phyloP scores from a whole-genome alignment of 2,797 vertebrate species.

The Melanotaenia maccullochi region DNA sequence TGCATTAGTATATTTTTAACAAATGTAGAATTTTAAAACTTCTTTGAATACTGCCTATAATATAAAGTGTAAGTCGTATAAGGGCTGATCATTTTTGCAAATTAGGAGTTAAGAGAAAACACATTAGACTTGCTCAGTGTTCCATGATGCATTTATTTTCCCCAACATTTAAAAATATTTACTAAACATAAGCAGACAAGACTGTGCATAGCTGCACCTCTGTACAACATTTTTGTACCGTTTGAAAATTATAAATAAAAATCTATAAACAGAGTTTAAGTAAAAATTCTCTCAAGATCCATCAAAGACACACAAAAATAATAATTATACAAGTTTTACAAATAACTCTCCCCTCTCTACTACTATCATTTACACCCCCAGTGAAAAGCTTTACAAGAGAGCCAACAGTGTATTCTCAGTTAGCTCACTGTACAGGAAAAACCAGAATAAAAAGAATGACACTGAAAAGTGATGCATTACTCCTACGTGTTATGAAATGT shows the following conservation, averaged over 20 bases:
- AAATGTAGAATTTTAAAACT: background rate
- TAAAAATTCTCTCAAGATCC: constrained; percentile 71
- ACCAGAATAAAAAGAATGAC: constrained; percentile 1
- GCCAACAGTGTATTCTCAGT: constrained; percentile 8
- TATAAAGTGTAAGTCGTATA: background rate
- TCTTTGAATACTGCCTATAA: background rate
- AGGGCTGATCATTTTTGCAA: background rate
- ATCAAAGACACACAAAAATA: constrained; percentile 71
- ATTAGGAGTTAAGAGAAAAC: constrained; percentile 1
- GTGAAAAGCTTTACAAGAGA: constrained; percentile 52
- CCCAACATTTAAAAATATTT: constrained; percentile 82
- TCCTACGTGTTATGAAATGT: background rate
- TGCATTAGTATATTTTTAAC: background rate
- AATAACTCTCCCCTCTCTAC: constrained; percentile 36
- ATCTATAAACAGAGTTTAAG: constrained; percentile 78
- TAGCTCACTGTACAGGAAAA: constrained; percentile 32
- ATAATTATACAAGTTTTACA: constrained; percentile 75
- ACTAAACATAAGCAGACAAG: constrained; percentile 76
- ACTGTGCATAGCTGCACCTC: constrained; percentile 67
- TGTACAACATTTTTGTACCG: constrained; percentile 74
- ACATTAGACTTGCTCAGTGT: constrained; percentile 25
- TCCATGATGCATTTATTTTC: constrained; percentile 75
- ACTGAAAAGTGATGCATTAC: background rate
- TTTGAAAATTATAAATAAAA: constrained; percentile 81
- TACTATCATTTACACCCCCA: constrained; percentile 53